Conservation (phyloP, 2,113 vertebrate genomes). For the Mobula birostris region DNA sequence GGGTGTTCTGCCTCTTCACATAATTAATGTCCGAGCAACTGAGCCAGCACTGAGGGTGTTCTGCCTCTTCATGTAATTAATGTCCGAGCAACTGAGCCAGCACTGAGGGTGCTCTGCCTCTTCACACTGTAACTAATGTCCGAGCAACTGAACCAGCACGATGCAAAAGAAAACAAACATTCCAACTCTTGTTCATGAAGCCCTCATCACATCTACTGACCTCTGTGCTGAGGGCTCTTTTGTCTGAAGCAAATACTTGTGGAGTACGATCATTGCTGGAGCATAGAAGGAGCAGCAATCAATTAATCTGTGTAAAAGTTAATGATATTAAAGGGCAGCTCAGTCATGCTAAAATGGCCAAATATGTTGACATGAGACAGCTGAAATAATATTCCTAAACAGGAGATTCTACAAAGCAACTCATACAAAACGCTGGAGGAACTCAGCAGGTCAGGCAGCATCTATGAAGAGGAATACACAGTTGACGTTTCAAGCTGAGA, state of each 20-base stretch:
- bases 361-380: not conserved
- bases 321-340: not conserved
- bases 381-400: not conserved
- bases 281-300: too few species aligned
- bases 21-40: not conserved
- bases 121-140: not conserved
- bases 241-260: too few species aligned
- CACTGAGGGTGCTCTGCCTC: not conserved
- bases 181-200: not conserved
- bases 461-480: too few species aligned
- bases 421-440: too few species aligned
- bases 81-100: not conserved
- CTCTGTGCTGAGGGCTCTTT: too few species aligned
- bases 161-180: not conserved
- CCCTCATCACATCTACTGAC: not conserved
- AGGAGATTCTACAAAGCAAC: too few species aligned
- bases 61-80: not conserved
- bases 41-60: not conserved
- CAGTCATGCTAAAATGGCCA: not conserved
- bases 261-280: too few species aligned
- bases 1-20: not conserved
- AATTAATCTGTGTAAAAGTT: too few species aligned
- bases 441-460: too few species aligned
- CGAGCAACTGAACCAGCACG: not conserved
- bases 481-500: too few species aligned